Percentiles rank a stretch among this genome's conserved stretches.
These are phyloP conservation scores for Brachyhypopomus gauderio DNA, from an alignment of 2,113 vertebrate genomes.

Conservation along the genomic window DNA sequence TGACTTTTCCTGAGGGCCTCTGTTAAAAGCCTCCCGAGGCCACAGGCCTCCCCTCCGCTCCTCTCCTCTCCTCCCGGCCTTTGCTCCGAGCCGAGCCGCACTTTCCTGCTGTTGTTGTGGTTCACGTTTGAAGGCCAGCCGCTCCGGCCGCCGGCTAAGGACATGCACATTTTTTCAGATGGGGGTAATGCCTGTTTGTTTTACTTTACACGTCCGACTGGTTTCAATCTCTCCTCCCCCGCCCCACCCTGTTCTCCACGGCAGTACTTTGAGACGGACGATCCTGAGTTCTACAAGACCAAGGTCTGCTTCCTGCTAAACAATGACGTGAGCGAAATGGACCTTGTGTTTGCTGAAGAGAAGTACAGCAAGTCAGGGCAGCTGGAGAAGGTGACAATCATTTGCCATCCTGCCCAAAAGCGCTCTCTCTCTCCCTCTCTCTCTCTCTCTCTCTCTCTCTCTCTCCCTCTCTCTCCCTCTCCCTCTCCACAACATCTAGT, in stretches of 20 bases:
- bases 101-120: constrained; percentile 57
- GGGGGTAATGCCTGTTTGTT: constrained; percentile 38
- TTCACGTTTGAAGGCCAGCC: constrained; percentile 18
- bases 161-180: constrained; percentile 7
- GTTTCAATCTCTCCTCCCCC: constrained; percentile 52
- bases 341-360: constrained; percentile 96
- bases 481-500: too few relatives aligned
- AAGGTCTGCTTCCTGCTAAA: constrained; percentile 98
- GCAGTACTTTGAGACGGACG: constrained; percentile 98
- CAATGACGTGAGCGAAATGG: constrained; percentile 98
- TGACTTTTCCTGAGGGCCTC: constrained; percentile 43
- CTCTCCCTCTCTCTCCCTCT: too few relatives aligned
- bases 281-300: constrained; percentile 98
- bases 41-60: constrained; percentile 33
- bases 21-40: not conserved
- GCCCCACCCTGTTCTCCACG: constrained; percentile 30
- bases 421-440: too few relatives aligned
- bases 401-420: not conserved
- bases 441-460: too few relatives aligned
- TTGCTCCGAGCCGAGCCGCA: constrained; percentile 38
- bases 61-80: constrained; percentile 39
- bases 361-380: constrained; percentile 94
- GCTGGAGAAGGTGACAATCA: constrained; percentile 89
- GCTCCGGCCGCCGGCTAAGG: not conserved
- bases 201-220: constrained; percentile 55